These are phyloP conservation scores for Sipha maydis DNA, from an alignment of 2,888 invertebrate species.

Conservation along the genomic window DNA sequence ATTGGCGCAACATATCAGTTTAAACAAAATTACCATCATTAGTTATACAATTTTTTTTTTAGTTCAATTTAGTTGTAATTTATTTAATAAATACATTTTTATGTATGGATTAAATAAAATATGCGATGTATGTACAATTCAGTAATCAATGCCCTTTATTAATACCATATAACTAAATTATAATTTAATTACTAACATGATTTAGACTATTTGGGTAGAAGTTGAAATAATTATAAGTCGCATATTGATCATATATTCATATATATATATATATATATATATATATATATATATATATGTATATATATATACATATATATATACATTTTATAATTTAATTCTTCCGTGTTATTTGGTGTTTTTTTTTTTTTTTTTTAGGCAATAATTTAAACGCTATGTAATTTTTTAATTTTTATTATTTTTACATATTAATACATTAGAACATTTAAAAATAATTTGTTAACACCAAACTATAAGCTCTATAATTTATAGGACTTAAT, in stretches of 20 bases:
- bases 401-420: conserved; percentile 19
- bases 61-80: conserved; percentile 22
- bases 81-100: conserved; percentile 17
- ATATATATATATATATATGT: no score
- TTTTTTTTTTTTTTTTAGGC: conserved; percentile 9
- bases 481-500: not conserved
- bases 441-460: conserved; percentile 33
- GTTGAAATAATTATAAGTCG: conserved; percentile 38
- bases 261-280: no score
- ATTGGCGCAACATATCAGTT: conserved; percentile 44
- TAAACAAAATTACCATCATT: conserved; percentile 25
- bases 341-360: conserved; percentile 27
- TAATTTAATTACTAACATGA: not conserved
- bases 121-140: conserved; percentile 26
- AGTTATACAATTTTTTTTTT: conserved; percentile 17
- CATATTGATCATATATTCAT: conserved; percentile 30
- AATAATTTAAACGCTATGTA: conserved; percentile 8
- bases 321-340: not conserved
- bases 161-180: not conserved
- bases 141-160: not conserved
- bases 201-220: not conserved
- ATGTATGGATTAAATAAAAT: conserved; percentile 11
- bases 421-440: not conserved
- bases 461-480: conserved; percentile 28
- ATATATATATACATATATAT: no score